phyloP scores from a whole-genome alignment of 2,888 invertebrate species.

The Trisateles emortualis region DNA sequence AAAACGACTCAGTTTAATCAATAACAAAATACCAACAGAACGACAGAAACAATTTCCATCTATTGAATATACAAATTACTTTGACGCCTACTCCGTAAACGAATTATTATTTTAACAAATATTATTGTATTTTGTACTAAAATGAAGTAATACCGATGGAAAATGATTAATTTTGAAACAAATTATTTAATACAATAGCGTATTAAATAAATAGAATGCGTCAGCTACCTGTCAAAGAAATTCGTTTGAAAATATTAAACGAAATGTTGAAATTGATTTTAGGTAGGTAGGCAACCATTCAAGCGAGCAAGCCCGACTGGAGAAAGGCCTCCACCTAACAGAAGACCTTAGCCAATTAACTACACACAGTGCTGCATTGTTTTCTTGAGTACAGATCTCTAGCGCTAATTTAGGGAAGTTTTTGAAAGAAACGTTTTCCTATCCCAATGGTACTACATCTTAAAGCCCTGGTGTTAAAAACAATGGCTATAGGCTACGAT shows the following conservation, averaged over 20 bases:
- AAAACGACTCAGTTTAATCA: neutral
- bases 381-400: no score
- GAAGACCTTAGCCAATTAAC: no score
- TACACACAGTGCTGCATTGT: no score
- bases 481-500: no score
- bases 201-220: neutral
- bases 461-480: no score
- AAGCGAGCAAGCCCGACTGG: no score
- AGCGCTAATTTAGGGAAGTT: no score
- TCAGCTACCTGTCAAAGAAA: neutral
- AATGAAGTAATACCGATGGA: neutral
- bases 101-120: conserved; percentile 3
- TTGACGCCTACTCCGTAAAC: neutral
- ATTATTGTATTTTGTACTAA: neutral
- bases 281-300: no score
- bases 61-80: neutral
- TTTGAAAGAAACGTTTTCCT: no score
- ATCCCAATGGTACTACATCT: no score
- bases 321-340: no score
- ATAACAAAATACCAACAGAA: neutral
- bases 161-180: conserved; percentile 6
- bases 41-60: neutral
- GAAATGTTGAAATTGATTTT: neutral
- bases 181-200: neutral
- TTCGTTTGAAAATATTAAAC: neutral